Evolutionary conservation across 2,888 invertebrate species (phyloP), one percentile per base, ranked within the genome.

Genomic region (Brenthis daphne): DNA sequence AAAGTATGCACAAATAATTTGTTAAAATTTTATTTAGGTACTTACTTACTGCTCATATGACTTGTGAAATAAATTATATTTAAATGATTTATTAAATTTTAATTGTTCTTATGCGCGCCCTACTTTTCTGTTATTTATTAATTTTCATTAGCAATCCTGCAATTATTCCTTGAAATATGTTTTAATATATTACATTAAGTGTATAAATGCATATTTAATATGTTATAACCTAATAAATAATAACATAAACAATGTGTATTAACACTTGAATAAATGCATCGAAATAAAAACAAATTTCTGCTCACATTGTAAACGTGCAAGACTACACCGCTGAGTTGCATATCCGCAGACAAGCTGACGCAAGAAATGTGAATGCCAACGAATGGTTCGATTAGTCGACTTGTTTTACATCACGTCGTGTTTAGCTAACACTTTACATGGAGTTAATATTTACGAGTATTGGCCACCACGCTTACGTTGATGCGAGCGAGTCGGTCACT

Each of bases 391-490:
- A 56, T 51, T 37, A 47, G 37, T 61, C 60, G 61, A 48, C 33
- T 67, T 65, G 53, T 57, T 67, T 57, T 57, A 48, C 56, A 56
- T 64, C 64, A 24, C 48, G 37, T 70, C 60, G 65, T 67, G 67
- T 70, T 67, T 58, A 29, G 16, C 60, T n/a, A 48, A 50, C 60
- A 50, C 29, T 60, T 64, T 53, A 65, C 60, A 57, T 47, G 55
- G 24, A 55, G 29, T n/a, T 57, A 63, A 54, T 43, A 63, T 63
- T 63, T 20, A 16, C 16, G 16, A 16, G 16, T 16, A 63, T 54
- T 56, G 48, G 11, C 16, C 29, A 33, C 56, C 33, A 50, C 48
- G 13, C n/a, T 57, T 14, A 48, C 48, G 33, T 64, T 16, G 48
- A 56, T 57, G n/a, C 11, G 16, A 57, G n/a, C 11, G 16, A 57